These are phyloP conservation scores for Neostethus bicornis DNA, from an alignment of 2,797 vertebrate genomes.

Conservation along the genomic window DNA sequence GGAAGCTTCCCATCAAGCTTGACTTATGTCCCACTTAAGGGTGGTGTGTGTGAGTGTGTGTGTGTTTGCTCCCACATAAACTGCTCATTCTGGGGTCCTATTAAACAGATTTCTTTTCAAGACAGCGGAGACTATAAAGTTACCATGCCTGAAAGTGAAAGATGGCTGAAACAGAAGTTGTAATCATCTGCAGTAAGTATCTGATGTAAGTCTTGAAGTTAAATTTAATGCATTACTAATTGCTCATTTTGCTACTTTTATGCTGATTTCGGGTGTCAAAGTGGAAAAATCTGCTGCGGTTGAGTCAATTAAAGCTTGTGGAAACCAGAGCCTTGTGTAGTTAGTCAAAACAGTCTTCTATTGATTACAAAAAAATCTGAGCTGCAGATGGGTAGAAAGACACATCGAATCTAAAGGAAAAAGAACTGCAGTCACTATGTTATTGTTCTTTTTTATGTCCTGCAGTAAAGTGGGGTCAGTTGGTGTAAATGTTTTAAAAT, in stretches of 20 bases:
- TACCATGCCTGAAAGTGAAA: conserved; percentile 9
- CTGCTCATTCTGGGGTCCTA: conserved; percentile 22
- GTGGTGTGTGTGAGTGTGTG: conserved; percentile 13
- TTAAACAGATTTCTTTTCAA: conserved; percentile 27
- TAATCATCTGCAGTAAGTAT: conserved; percentile 19
- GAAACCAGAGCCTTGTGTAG: conserved; percentile 13
- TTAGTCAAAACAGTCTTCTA: conserved; percentile 36
- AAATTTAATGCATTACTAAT: conserved; percentile 23
- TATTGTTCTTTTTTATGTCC: background rate
- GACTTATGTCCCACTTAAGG: conserved; percentile 50
- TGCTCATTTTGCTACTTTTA: conserved; percentile 15
- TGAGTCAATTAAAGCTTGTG: conserved; percentile 34
- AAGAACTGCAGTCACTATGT: background rate
- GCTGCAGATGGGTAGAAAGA: conserved; percentile 13
- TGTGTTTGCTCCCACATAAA: conserved; percentile 6
- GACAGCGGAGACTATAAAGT: conserved; percentile 21
- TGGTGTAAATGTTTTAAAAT: conserved; percentile 10
- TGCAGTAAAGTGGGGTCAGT: conserved; percentile 19
- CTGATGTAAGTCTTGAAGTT: conserved; percentile 3
- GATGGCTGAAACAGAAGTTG: conserved; percentile 1
- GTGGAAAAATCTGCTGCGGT: conserved; percentile 16
- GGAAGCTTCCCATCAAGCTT: conserved; percentile 31
- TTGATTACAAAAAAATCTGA: conserved; percentile 34
- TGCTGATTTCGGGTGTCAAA: conserved; percentile 14
- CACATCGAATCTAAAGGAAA: conserved; percentile 11